Evolutionary conservation across 2,888 invertebrate genomes (phyloP).

Genomic region (Tiphia femorata): DNA sequence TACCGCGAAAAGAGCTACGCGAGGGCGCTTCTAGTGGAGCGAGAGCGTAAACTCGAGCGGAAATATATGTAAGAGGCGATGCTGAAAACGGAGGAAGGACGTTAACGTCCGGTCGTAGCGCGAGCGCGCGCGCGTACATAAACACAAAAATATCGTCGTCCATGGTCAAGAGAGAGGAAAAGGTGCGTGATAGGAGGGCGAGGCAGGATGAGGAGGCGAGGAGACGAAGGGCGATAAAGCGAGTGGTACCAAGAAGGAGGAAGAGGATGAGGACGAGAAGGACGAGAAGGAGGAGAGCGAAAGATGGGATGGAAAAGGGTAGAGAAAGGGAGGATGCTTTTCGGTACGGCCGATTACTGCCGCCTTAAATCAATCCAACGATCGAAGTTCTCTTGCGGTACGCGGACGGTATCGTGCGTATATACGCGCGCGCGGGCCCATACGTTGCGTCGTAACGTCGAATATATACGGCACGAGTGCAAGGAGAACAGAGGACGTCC

Average conservation of each 20-base stretch:
- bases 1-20: no score
- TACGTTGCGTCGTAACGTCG: neutral
- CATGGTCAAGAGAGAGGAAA: slow-evolving; percentile 25
- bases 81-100: slow-evolving; percentile 36
- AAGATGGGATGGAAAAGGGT: no score
- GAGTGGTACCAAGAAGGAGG: slow-evolving; percentile 25
- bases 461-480: neutral
- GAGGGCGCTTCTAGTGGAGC: slow-evolving; percentile 23
- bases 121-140: slow-evolving; percentile 43
- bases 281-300: no score
- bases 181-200: no score
- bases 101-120: slow-evolving; percentile 50
- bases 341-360: slow-evolving; percentile 48
- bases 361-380: slow-evolving; percentile 54
- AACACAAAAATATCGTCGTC: slow-evolving; percentile 54
- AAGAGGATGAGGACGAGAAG: slow-evolving; percentile 7
- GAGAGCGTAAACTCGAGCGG: slow-evolving; percentile 24
- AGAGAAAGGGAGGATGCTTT: slow-evolving; percentile 37
- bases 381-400: slow-evolving; percentile 28
- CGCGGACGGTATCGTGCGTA: neutral
- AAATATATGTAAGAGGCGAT: slow-evolving; percentile 34
- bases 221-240: no score
- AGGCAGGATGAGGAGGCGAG: no score
- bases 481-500: no score
- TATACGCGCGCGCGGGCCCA: neutral